Base-by-base conservation (phyloP, 1,140 invertebrate species). In the Hyles vespertilio region DNA sequence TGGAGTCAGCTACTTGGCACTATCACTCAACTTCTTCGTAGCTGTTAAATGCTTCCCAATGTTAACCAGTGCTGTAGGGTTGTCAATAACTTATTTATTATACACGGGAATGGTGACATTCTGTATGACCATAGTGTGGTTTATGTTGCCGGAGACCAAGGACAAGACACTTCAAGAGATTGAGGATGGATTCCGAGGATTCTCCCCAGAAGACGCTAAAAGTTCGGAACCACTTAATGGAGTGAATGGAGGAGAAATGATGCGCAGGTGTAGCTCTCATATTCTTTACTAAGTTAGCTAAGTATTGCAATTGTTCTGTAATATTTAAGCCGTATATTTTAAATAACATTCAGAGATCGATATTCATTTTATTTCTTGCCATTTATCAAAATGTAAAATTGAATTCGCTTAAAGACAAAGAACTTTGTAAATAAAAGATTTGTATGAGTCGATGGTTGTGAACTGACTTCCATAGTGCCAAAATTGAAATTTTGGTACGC, bases 111-210 rank as follows among this genome's bases (percentile, higher is more conserved):
- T 87, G 3, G 76, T 85, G 2, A 50, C 72, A 2, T 22, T 60
- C 3, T 84, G 80, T 62, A 57, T 89, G 47, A 48, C 59, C 1
- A 54, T 84, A 47, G 50, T 85, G 2, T 85, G 75, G 59, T 79
- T 82, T 46, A 72, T 79, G 70, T 68, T 89, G 51, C 86, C 86
- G 1, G 86, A 89, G 59, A 89, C 86, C 0, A 89, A 87, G 50
- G 84, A 77, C 53, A 84, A 71, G 12, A 86, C 84, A 33, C 72
- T 89, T 7, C 84, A 87, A 52, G 81, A 87, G 45, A 86, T 87
- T 6, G 86, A 89, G 52, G 81, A 87, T 49, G 67, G 61, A 11
- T 81, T 89, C 44, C 58, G 80, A 54, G 80, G 86, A 0, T 12
- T 69, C 7, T 62, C 72, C 10, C 33, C 70, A 6, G 60, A 55